Conservation (phyloP, 2,113 vertebrate genomes). For the Chloropsis hardwickii region DNA sequence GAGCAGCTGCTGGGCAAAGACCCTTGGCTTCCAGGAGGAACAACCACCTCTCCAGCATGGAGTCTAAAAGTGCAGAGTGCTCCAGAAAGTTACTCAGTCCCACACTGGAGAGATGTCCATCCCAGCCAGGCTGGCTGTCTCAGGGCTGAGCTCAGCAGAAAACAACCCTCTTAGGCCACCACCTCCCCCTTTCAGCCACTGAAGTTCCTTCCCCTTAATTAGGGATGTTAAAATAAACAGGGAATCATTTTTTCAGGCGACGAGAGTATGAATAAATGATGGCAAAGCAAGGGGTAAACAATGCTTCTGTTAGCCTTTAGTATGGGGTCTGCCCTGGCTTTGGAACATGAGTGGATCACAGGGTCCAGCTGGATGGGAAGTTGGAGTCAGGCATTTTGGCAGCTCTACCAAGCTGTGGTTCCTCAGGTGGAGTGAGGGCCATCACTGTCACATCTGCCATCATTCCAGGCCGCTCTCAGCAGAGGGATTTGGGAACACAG, state of each 20-base stretch:
- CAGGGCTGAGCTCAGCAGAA: slow-evolving; percentile 31
- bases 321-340: background rate
- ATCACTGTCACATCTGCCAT: background rate
- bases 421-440: background rate
- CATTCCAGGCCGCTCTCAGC: background rate
- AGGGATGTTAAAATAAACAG: slow-evolving; percentile 37
- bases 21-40: background rate
- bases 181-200: background rate
- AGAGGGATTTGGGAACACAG: background rate
- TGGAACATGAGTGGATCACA: background rate
- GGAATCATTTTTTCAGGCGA: slow-evolving; percentile 39
- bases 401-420: background rate
- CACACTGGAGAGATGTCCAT: accelerated
- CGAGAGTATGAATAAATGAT: slow-evolving; percentile 52
- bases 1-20: background rate
- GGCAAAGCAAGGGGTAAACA: slow-evolving; percentile 3
- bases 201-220: slow-evolving; percentile 42
- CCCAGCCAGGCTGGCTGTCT: background rate
- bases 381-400: background rate
- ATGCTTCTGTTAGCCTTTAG: background rate
- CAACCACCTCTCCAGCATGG: background rate
- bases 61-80: background rate
- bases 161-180: background rate
- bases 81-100: slow-evolving; percentile 18
- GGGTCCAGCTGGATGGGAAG: background rate